phyloP scores from a whole-genome alignment of 1,140 invertebrate species.

The Solenopsis invicta region DNA sequence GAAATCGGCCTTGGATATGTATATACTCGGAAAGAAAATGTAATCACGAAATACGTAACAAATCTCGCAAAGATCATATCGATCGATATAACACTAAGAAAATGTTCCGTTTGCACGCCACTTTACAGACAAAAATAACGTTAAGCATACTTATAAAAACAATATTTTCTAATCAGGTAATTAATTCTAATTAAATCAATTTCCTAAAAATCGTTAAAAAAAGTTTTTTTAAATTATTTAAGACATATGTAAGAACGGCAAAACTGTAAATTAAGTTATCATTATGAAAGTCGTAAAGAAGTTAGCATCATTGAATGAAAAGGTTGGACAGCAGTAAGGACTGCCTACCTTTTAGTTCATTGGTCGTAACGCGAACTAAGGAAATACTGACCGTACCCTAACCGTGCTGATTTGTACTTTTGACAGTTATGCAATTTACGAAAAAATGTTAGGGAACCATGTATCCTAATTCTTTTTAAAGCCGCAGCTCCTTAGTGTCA shows the following conservation, averaged over 20 bases:
- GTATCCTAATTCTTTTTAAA: conserved; percentile 2
- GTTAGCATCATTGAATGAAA: conserved; percentile 2
- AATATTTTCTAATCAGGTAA: too few relatives aligned
- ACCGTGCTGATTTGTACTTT: not conserved
- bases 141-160: not conserved
- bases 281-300: not conserved
- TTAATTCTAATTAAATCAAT: not conserved
- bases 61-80: conserved; percentile 50
- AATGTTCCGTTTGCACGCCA: conserved; percentile 45
- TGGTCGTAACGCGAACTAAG: not conserved
- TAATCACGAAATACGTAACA: not conserved
- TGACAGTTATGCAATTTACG: not conserved
- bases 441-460: not conserved
- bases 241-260: not conserved
- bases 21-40: conserved; percentile 27
- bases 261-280: conserved; percentile 5
- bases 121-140: conserved; percentile 24
- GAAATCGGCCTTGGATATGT: conserved; percentile 59
- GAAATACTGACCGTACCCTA: not conserved
- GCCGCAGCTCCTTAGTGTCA: not conserved
- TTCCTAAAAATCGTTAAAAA: not conserved
- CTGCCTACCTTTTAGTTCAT: not conserved
- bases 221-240: not conserved
- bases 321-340: not conserved
- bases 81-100: conserved; percentile 29